Evolutionary conservation across 2,113 vertebrate genomes (phyloP).

Genomic region (Columba janthina): DNA sequence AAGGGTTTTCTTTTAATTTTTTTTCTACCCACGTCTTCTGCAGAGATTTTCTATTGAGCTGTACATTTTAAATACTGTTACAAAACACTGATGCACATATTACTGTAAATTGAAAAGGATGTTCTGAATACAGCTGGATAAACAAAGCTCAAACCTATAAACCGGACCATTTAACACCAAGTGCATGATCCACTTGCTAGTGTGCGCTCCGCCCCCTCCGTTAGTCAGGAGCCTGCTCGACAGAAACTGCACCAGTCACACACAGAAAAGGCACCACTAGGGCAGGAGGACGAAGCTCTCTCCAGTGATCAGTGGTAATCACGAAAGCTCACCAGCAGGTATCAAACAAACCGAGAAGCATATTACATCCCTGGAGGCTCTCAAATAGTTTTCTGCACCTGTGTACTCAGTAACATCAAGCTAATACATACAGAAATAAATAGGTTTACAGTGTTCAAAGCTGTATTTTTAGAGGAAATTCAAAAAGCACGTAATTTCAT

Average conservation of each 20-base stretch:
- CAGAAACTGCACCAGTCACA: background rate
- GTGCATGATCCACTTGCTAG: background rate
- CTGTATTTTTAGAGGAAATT: background rate
- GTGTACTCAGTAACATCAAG: background rate
- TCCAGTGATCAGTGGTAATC: background rate
- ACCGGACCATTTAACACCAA: background rate
- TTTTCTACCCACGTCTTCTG: background rate
- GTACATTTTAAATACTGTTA: background rate
- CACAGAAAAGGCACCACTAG: background rate
- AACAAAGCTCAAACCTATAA: background rate
- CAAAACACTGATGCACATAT: background rate
- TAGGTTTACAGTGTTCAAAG: background rate
- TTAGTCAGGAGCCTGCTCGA: fast-evolving
- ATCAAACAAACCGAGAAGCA: background rate
- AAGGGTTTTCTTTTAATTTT: background rate
- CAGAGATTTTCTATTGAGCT: background rate
- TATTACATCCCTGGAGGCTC: background rate
- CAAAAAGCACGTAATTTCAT: background rate
- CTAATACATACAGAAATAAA: background rate
- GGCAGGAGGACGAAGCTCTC: background rate
- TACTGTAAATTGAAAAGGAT: background rate
- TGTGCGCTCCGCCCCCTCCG: background rate
- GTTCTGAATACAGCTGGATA: background rate
- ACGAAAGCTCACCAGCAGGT: background rate
- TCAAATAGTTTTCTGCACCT: background rate